A percentile compares a stretch with the other conserved stretches of the same genome.
Conservation (phyloP, 2,113 vertebrate genomes). For the Pygoscelis adeliae region DNA sequence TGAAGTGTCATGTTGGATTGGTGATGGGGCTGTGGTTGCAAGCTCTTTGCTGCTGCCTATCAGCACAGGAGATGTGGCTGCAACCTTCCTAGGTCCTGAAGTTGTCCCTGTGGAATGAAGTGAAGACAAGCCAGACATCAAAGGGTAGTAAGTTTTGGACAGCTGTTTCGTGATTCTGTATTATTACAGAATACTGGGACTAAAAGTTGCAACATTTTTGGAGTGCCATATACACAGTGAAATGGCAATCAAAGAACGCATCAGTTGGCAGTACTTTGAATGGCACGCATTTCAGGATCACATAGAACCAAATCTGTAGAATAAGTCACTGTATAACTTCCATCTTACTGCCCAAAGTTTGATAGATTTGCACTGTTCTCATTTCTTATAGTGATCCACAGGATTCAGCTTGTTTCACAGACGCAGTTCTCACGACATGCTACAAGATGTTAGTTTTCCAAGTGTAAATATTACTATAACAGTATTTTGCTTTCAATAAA, state of each 20-base stretch:
- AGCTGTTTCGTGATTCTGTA: not conserved
- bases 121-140: slow-evolving; percentile 9
- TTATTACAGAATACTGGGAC: not conserved
- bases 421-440: not conserved
- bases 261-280: not conserved
- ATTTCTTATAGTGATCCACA: not conserved
- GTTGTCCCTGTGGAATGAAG: slow-evolving; percentile 56
- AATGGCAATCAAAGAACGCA: not conserved
- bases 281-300: not conserved
- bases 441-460: not conserved
- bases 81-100: slow-evolving; percentile 69
- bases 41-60: slow-evolving; percentile 40
- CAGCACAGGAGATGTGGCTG: slow-evolving; percentile 75
- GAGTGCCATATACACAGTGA: not conserved
- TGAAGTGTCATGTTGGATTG: slow-evolving; percentile 29
- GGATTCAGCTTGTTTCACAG: not conserved
- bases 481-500: not conserved
- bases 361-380: not conserved
- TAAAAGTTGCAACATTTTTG: not conserved
- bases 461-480: not conserved
- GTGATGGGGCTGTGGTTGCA: slow-evolving; percentile 12
- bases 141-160: not conserved
- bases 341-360: not conserved
- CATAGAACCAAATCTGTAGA: not conserved
- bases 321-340: not conserved